Percentiles rank a stretch among this genome's conserved stretches.
Evolutionary conservation across 2,888 invertebrate genomes (phyloP).

Genomic region (Oligia fasciuncula): DNA sequence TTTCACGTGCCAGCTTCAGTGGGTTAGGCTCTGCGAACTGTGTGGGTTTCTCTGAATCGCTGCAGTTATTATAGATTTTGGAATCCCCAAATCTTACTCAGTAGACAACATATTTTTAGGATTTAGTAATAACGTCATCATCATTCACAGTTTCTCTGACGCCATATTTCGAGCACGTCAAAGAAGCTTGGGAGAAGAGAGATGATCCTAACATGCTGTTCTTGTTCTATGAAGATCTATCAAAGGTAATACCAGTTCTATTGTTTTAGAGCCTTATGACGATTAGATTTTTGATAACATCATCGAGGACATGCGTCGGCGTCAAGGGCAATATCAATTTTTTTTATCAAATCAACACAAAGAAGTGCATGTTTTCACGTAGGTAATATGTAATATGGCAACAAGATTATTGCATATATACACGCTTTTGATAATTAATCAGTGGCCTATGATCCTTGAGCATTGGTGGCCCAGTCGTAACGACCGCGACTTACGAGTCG

Average conservation of each 20-base stretch:
- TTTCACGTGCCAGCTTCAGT: background rate
- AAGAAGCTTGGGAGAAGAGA: constrained; percentile 92
- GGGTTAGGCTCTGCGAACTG: too few relatives aligned
- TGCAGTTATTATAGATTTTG: too few relatives aligned
- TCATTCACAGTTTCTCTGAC: constrained; percentile 88
- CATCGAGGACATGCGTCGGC: background rate
- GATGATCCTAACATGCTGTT: constrained; percentile 92
- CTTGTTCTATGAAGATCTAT: constrained; percentile 93
- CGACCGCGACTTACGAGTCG: too few relatives aligned
- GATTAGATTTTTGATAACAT: constrained; percentile 23
- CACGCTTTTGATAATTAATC: background rate
- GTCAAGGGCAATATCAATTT: background rate
- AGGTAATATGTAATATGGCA: background rate
- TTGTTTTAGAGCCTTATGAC: background rate
- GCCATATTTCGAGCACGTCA: constrained; percentile 93
- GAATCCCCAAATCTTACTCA: background rate
- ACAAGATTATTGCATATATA: background rate
- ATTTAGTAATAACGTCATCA: background rate
- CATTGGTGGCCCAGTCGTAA: too few relatives aligned
- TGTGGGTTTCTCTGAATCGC: too few relatives aligned
- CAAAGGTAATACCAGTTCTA: constrained; percentile 81
- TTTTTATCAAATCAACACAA: background rate
- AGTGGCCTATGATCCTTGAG: background rate
- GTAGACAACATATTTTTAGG: background rate
- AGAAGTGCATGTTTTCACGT: background rate